Conservation (phyloP, 2,113 vertebrate genomes). For the Murina feae region DNA sequence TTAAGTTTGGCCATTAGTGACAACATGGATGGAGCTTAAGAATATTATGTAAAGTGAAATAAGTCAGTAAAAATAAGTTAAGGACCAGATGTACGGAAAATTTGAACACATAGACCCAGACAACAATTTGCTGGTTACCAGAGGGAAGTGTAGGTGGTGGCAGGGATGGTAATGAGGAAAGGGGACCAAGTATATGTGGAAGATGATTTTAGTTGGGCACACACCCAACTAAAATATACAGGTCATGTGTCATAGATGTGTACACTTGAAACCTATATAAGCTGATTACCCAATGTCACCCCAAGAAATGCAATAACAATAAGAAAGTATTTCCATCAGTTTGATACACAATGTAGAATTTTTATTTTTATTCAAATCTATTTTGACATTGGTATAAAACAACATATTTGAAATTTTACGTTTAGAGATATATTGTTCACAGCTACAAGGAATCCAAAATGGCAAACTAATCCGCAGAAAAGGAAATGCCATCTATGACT, state of each 20-base stretch:
- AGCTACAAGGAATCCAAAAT: background rate
- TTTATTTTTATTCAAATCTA: background rate
- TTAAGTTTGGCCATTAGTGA: background rate
- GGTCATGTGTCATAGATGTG: background rate
- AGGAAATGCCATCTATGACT: no score
- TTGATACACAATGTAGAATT: background rate
- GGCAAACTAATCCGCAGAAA: conserved; percentile 28
- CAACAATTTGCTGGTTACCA: background rate
- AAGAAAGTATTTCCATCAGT: background rate
- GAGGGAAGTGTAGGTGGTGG: background rate
- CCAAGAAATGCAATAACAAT: background rate
- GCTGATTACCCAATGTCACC: background rate
- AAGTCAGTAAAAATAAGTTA: background rate
- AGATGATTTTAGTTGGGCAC: background rate
- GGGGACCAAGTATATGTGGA: background rate
- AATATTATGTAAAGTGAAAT: background rate
- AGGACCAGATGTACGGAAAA: background rate
- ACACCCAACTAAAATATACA: background rate
- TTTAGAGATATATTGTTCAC: background rate
- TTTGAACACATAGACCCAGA: background rate
- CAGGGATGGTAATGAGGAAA: background rate
- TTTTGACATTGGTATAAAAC: background rate
- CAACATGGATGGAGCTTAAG: background rate
- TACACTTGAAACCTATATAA: background rate
- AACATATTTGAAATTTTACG: background rate